Conservation (phyloP, 2,888 invertebrate genomes). For the Dioctria linearis region DNA sequence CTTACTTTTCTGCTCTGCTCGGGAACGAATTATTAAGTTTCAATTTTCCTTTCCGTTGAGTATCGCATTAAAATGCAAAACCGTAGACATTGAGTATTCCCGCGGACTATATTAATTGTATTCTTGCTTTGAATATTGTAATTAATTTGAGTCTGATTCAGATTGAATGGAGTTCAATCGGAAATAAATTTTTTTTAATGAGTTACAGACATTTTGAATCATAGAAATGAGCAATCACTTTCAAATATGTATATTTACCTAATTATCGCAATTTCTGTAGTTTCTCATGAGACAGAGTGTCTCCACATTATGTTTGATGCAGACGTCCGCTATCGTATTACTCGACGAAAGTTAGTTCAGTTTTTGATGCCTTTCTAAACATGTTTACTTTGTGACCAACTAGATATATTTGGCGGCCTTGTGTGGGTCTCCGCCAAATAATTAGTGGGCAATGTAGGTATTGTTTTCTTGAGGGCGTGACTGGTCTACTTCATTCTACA, state of each 20-base stretch:
- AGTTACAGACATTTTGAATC: neutral
- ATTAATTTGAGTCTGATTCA: neutral
- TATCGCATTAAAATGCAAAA: neutral
- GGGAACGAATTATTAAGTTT: neutral
- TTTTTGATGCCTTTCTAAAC: too few species aligned
- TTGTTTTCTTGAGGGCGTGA: too few species aligned
- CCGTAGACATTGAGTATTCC: neutral
- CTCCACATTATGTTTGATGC: too few species aligned
- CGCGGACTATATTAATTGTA: neutral
- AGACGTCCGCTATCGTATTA: too few species aligned
- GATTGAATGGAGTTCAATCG: neutral
- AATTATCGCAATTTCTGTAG: too few species aligned
- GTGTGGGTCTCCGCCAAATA: too few species aligned
- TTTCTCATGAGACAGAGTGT: too few species aligned
- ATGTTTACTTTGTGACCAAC: too few species aligned
- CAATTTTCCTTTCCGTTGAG: neutral
- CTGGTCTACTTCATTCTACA: too few species aligned
- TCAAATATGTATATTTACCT: neutral
- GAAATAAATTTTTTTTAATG: neutral
- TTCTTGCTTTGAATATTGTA: neutral
- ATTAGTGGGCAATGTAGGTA: too few species aligned
- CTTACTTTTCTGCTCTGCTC: constrained; percentile 19
- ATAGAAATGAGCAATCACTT: neutral
- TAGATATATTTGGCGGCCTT: too few species aligned
- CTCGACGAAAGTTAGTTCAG: too few species aligned